Conservation (phyloP, 1,140 invertebrate species). For the Drosophila willistoni region DNA sequence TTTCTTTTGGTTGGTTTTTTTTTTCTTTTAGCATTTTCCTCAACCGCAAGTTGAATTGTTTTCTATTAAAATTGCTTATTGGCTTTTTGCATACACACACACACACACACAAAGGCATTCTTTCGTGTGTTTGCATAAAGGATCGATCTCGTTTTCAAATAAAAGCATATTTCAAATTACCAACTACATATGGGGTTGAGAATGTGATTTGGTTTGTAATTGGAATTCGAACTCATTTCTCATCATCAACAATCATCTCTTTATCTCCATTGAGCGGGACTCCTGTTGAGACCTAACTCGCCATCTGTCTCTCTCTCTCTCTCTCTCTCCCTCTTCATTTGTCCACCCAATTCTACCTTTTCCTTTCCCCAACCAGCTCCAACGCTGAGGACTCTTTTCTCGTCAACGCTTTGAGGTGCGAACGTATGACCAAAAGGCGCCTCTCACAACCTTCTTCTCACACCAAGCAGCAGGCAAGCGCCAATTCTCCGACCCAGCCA, state of each 20-base stretch:
- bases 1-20: slow-evolving; percentile 10
- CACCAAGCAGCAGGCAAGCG: no score
- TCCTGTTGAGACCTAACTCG: not conserved
- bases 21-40: slow-evolving; percentile 17
- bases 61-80: slow-evolving; percentile 62
- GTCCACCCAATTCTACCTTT: not conserved
- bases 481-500: slow-evolving; percentile 15
- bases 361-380: slow-evolving; percentile 9
- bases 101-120: not conserved
- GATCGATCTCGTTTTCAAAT: not conserved
- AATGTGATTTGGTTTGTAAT: not conserved
- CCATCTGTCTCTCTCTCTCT: not conserved
- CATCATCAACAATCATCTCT: not conserved
- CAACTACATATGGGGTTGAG: not conserved
- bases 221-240: not conserved
- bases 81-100: slow-evolving; percentile 32
- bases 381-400: not conserved
- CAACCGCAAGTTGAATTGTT: slow-evolving; percentile 11
- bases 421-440: slow-evolving; percentile 54
- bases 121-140: not conserved
- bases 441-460: not conserved
- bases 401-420: slow-evolving; percentile 56
- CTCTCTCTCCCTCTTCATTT: not conserved
- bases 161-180: no score
- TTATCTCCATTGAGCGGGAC: not conserved